Evolutionary conservation across 2,888 invertebrate species (phyloP), one percentile per base, ranked within the genome.

Genomic region (Tetragnatha montana): DNA sequence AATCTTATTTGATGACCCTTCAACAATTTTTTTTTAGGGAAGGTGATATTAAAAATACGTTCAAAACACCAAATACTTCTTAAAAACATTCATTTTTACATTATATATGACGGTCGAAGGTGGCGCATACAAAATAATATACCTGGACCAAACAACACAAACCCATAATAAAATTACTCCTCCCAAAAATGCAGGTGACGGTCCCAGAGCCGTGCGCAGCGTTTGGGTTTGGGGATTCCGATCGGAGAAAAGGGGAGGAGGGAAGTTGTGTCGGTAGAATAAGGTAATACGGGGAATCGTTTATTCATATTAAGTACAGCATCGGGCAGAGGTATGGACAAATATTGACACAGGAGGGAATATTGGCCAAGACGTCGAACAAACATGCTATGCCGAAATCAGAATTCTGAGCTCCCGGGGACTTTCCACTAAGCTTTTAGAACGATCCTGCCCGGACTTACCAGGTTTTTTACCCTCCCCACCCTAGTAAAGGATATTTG

Each of bases 241-340:
- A 12, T 8, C 14, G 21, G 19, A 21, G 17, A 19, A 6, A 19
- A 71, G 70, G 47, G 81, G 68, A 14, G 74, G 79, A 21, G 12
- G 35, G 78, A 60, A 60, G 60, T 60, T 60, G 60, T 60, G 60
- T 19, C 51, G 69, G 60, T 49, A 74, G 51, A 71, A 80, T 86
- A 86, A 86, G 86, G 86, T 86, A 86, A 80, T 86, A 86, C 79
- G 79, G 35, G 35, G 47, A 86, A 86, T 86, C 86, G 86, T 68
- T 86, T 86, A 86, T 86, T 86, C 86, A 86, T 86, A 86, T 86
- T 86, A 86, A 86, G 86, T 80, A 74, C 71, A 86, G 73, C 73
- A 73, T 73, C 71, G 80, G 74, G 17, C n/a, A 79, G 79, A 80
- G 78, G 78, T 85, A 85, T 78, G 21, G 78, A 71, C 71, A 86